phyloP scores from a whole-genome alignment of 2,113 vertebrate genomes.

The Myodes glareolus region DNA sequence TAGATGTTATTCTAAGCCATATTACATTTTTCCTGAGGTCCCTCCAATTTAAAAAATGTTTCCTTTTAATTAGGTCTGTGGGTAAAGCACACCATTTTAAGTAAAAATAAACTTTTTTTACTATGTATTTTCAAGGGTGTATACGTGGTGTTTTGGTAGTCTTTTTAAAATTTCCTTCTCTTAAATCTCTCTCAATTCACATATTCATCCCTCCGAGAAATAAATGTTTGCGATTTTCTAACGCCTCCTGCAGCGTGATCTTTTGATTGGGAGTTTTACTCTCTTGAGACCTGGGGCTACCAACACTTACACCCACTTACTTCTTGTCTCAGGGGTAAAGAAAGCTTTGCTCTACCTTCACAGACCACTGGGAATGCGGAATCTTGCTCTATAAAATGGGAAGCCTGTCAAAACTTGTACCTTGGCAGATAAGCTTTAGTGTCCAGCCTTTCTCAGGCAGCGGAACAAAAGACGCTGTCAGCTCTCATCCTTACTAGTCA shows the following conservation, averaged over 20 bases:
- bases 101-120: slow-evolving; percentile 46
- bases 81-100: slow-evolving; percentile 31
- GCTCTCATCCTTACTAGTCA: background rate
- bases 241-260: background rate
- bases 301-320: background rate
- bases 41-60: slow-evolving; percentile 37
- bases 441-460: background rate
- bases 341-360: background rate
- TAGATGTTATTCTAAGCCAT: background rate
- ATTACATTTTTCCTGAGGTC: slow-evolving; percentile 41
- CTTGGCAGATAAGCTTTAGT: background rate
- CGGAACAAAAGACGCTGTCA: background rate
- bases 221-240: background rate
- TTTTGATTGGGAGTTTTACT: background rate
- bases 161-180: background rate
- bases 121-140: background rate
- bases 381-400: background rate
- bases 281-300: background rate
- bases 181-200: background rate
- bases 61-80: slow-evolving; percentile 51
- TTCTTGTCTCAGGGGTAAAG: background rate
- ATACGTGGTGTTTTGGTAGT: background rate
- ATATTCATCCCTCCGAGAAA: background rate
- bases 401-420: background rate
- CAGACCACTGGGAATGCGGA: background rate